Conservation (phyloP, 1,140 invertebrate species). For the Hycleus cichorii region DNA sequence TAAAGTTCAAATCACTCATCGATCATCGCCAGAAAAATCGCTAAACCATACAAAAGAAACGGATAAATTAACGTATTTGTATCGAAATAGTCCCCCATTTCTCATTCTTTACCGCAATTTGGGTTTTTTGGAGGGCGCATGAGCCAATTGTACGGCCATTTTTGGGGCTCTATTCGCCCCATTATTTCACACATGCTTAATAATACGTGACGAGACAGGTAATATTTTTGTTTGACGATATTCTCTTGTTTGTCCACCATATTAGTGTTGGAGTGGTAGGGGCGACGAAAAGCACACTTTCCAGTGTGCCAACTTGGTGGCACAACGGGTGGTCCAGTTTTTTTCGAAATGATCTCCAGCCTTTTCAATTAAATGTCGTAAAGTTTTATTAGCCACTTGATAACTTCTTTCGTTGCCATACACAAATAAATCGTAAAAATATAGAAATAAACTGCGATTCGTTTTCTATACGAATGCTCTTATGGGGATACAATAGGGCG, state of each 20-base stretch:
- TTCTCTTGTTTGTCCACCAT: background rate
- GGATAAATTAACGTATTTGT: no score
- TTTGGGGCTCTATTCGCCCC: background rate
- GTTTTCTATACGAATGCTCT: no score
- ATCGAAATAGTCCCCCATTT: no score
- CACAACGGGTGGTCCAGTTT: no score
- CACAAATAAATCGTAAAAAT: background rate
- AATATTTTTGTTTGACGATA: background rate
- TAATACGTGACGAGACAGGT: background rate
- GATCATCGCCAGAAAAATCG: background rate
- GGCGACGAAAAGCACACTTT: background rate
- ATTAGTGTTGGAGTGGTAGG: background rate
- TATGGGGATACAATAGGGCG: no score
- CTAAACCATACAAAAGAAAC: no score
- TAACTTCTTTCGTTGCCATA: no score
- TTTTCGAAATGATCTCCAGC: background rate
- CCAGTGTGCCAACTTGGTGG: no score
- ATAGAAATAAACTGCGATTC: background rate
- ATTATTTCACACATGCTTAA: background rate
- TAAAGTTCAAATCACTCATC: background rate
- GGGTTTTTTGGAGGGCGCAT: no score
- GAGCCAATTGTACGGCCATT: background rate
- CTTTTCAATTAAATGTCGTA: conserved; percentile 1
- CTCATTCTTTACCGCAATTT: no score
- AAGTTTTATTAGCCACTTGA: conserved; percentile 1